Conservation (phyloP, 2,797 vertebrate species). For the Anniella stebbinsi region DNA sequence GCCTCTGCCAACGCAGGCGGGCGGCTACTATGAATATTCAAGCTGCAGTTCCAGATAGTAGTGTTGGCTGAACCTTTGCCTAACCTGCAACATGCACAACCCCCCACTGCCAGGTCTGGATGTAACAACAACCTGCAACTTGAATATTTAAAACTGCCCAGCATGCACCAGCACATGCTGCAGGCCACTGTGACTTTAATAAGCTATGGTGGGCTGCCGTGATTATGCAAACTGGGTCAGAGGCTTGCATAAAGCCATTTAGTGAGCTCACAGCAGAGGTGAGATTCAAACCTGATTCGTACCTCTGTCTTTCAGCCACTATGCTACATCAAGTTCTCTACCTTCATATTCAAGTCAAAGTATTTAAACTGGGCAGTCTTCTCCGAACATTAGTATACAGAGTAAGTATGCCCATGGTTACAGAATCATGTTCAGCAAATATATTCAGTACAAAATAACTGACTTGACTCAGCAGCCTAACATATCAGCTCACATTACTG, state of each 20-base stretch:
- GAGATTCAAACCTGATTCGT: background rate
- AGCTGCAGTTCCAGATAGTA: too few species aligned
- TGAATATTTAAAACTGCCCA: too few species aligned
- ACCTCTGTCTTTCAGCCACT: background rate
- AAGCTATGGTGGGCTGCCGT: too few species aligned
- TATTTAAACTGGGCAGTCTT: constrained; percentile 2
- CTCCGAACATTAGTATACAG: background rate
- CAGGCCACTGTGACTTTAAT: too few species aligned
- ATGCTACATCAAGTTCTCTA: background rate
- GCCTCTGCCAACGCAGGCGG: too few species aligned
- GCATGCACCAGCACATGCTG: too few species aligned
- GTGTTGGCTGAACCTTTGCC: too few species aligned
- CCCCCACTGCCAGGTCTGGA: too few species aligned
- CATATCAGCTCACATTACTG: constrained; percentile 16
- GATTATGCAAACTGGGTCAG: too few species aligned
- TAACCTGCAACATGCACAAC: background rate
- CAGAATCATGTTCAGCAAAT: constrained; percentile 3
- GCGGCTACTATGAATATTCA: too few species aligned
- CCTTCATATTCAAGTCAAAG: background rate
- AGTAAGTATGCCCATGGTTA: constrained; percentile 7
- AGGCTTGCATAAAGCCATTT: background rate
- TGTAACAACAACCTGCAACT: too few species aligned
- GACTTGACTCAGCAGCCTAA: constrained; percentile 26
- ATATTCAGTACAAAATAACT: background rate
- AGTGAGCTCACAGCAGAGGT: background rate